A percentile compares a stretch with the other conserved stretches of the same genome.
Conservation (phyloP, 2,888 invertebrate species). For the Catocala fraxini region DNA sequence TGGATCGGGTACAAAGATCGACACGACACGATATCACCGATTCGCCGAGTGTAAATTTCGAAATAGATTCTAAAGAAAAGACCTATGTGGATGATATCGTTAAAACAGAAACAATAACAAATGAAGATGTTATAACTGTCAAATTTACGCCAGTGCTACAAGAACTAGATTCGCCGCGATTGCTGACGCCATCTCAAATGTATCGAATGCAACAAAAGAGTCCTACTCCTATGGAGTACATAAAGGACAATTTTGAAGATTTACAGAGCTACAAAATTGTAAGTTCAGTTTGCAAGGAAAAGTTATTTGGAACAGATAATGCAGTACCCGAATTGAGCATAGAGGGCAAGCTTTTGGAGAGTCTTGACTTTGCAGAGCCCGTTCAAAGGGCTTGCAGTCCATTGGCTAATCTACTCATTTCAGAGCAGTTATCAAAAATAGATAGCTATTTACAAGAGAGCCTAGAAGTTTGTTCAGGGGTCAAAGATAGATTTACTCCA, state of each 20-base stretch:
- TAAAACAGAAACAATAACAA: constrained; percentile 82
- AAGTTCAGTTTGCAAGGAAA: constrained; percentile 75
- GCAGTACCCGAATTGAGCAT: constrained; percentile 20
- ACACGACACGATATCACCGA: constrained; percentile 79
- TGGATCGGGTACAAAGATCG: constrained; percentile 80
- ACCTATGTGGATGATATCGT: constrained; percentile 77
- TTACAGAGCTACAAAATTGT: constrained; percentile 83
- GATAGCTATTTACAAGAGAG: constrained; percentile 81
- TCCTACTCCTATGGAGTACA: constrained; percentile 67
- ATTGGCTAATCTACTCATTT: constrained; percentile 70
- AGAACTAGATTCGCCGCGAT: constrained; percentile 70
- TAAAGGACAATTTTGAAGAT: constrained; percentile 77
- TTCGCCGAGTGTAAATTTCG: constrained; percentile 60
- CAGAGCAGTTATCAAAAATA: constrained; percentile 80
- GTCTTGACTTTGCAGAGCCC: constrained; percentile 49
- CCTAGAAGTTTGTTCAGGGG: constrained; percentile 71
- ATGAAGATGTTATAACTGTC: constrained; percentile 80
- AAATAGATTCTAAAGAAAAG: constrained; percentile 57
- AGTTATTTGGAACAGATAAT: constrained; percentile 57
- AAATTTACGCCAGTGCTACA: constrained; percentile 79
- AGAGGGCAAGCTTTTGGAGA: constrained; percentile 31
- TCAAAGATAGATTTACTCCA: constrained; percentile 44
- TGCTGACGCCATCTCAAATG: constrained; percentile 64
- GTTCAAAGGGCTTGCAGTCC: constrained; percentile 67
- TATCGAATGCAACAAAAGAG: constrained; percentile 47